Percentiles rank a stretch among this genome's conserved stretches.
Conservation (phyloP, 2,888 invertebrate species). For the Drepanosiphum platanoidis region DNA sequence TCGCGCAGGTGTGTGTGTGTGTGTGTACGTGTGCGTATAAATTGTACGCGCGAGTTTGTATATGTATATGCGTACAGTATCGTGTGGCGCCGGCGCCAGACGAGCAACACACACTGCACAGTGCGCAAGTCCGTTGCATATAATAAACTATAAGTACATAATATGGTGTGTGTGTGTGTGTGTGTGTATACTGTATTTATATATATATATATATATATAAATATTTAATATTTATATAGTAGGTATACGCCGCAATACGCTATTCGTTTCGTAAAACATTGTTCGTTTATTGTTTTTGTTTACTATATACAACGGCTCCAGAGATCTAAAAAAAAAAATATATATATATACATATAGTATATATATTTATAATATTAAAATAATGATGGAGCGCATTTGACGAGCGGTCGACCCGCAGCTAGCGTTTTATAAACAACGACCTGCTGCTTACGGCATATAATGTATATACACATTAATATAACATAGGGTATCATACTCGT, state of each 20-base stretch:
- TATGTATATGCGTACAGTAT: conserved; percentile 31
- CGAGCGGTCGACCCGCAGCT: background rate
- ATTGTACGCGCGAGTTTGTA: background rate
- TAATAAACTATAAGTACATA: conserved; percentile 1
- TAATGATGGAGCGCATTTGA: conserved; percentile 42
- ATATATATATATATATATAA: background rate
- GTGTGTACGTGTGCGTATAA: background rate
- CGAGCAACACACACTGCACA: conserved; percentile 7
- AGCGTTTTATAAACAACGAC: background rate
- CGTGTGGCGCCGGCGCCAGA: conserved; percentile 62
- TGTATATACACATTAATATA: too few relatives aligned
- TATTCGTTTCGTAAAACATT: conserved; percentile 44
- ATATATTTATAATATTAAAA: conserved; percentile 24
- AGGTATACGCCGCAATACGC: background rate
- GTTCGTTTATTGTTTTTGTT: conserved; percentile 56
- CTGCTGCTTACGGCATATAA: background rate
- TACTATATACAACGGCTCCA: background rate
- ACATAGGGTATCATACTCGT: too few relatives aligned
- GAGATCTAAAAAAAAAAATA: background rate
- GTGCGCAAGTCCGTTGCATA: conserved; percentile 45
- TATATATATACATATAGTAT: background rate
- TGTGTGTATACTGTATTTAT: background rate
- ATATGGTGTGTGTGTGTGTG: background rate
- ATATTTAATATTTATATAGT: background rate
- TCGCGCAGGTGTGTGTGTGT: background rate